A percentile compares a stretch with the other conserved stretches of the same genome.
phyloP scores from a whole-genome alignment of 2,888 invertebrate genomes.

The Bursaphelenchus okinawaensis region DNA sequence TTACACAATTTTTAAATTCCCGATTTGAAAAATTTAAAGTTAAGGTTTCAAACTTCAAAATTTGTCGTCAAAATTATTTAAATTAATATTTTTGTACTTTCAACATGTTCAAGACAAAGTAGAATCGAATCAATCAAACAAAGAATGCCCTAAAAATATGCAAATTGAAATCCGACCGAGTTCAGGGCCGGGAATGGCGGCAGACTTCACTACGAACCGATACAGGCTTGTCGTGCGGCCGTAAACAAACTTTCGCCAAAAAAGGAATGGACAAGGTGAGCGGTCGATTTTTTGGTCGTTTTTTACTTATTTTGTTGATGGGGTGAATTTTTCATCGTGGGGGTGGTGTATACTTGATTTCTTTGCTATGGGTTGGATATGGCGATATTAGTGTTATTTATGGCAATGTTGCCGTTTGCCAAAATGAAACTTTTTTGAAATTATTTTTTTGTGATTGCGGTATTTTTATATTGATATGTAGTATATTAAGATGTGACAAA shows the following conservation, averaged over 20 bases:
- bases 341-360: not conserved
- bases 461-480: not conserved
- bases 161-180: not conserved
- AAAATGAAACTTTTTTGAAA: not conserved
- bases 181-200: not conserved
- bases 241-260: not conserved
- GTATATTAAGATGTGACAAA: not conserved
- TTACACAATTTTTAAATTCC: too few species aligned
- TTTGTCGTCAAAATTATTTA: too few species aligned
- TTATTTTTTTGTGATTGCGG: not conserved
- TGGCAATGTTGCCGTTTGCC: not conserved
- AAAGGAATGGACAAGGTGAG: not conserved
- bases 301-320: too few species aligned
- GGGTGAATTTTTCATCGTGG: too few species aligned
- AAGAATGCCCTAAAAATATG: not conserved
- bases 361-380: not conserved
- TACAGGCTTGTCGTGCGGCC: not conserved
- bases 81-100: too few species aligned
- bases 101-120: too few species aligned
- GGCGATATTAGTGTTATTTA: not conserved
- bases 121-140: too few species aligned
- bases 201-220: not conserved
- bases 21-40: too few species aligned
- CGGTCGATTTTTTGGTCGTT: too few species aligned
- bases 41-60: too few species aligned